Evolutionary conservation across 2,888 invertebrate species (phyloP).

Genomic region (Metacarcinus magister): DNA sequence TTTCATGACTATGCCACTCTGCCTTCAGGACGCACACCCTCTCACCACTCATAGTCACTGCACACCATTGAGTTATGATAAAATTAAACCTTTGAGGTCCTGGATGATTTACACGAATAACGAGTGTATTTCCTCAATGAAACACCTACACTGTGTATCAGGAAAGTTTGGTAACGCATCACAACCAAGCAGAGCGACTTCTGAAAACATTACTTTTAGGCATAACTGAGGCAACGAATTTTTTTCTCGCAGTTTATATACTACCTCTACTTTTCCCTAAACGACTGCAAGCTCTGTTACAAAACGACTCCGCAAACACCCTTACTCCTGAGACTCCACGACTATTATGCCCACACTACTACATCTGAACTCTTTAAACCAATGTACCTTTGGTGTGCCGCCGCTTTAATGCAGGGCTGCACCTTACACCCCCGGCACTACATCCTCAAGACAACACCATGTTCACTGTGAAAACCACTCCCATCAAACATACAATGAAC

Average conservation of each 20-base stretch:
- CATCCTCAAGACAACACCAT: background rate
- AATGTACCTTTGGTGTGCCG: background rate
- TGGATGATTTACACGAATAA: background rate
- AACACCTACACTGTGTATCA: background rate
- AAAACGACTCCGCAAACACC: background rate
- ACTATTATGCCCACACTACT: background rate
- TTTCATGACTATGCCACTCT: background rate
- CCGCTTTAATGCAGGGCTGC: background rate
- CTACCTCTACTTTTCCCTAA: background rate
- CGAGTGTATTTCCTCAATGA: background rate
- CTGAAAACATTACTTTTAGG: background rate
- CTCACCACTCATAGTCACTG: background rate
- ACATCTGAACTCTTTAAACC: background rate
- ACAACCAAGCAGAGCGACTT: background rate
- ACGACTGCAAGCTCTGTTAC: background rate
- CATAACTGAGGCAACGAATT: background rate
- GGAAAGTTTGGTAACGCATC: background rate
- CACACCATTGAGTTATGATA: background rate
- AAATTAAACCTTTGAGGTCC: background rate
- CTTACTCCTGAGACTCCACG: background rate
- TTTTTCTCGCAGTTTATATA: background rate
- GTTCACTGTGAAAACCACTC: background rate
- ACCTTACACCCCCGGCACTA: background rate
- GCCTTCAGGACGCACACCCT: background rate
- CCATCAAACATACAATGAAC: background rate